These are phyloP conservation scores for Catamblyrhynchus diadema DNA, from an alignment of 2,797 vertebrate genomes.

Conservation along the genomic window DNA sequence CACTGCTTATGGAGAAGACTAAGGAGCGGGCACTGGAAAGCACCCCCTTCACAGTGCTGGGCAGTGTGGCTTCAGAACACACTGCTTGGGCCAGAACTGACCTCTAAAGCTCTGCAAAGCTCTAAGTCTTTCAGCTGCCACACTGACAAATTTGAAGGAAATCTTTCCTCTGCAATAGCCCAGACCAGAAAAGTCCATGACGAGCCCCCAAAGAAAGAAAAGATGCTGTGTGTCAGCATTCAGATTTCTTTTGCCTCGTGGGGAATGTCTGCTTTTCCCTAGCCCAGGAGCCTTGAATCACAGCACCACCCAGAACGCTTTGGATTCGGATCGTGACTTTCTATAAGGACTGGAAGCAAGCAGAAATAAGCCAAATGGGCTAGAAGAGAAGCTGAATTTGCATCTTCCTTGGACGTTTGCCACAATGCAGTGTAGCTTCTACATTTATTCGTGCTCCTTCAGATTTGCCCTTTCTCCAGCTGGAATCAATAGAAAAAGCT, in stretches of 20 bases:
- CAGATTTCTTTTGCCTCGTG: background rate
- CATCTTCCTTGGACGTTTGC: background rate
- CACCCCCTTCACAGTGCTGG: background rate
- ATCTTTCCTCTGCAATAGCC: background rate
- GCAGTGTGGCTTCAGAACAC: background rate
- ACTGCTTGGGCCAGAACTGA: background rate
- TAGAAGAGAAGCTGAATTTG: background rate
- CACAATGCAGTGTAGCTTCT: background rate
- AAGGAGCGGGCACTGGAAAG: background rate
- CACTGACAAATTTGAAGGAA: background rate
- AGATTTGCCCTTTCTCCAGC: conserved; percentile 7
- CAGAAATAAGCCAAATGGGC: background rate
- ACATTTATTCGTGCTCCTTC: background rate
- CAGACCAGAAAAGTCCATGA: background rate
- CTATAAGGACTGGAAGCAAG: background rate
- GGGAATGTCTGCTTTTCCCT: background rate
- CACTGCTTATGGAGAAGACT: background rate
- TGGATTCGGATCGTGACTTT: background rate
- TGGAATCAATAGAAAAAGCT: conserved; percentile 15
- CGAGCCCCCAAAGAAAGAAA: background rate
- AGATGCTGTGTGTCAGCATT: background rate
- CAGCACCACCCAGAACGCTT: background rate
- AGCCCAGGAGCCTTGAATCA: background rate
- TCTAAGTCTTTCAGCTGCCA: background rate
- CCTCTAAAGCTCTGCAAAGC: background rate